Evolutionary conservation across 2,888 invertebrate genomes (phyloP), one percentile per base, ranked within the genome.

Genomic region (Lochmaea capreae): DNA sequence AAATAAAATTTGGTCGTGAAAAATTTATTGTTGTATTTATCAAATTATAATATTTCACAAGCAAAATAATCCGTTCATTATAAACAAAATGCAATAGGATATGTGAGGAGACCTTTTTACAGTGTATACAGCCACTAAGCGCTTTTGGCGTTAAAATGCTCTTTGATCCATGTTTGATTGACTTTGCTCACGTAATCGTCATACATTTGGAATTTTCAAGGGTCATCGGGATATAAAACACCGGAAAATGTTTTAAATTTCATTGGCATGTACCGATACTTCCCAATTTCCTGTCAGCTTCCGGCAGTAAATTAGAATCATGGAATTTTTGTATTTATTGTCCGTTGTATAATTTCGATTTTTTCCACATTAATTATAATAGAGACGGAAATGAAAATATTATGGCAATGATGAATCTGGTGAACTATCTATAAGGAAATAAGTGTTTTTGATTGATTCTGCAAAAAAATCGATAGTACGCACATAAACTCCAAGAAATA

Each of bases 221-320:
- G 16, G 16, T 52, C 16, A 52, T 46, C 12, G 12, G 46, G 12
- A 46, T 46, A 46, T 46, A 52, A 52, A 52, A 8, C 16, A 52
- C 52, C 52, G 16, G 52, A 52, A 52, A 52, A 52, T 52, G 52
- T 52, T 52, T 52, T 16, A 52, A 52, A 52, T 52, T 52, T 52
- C 9, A 52, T 52, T 52, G 52, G 16, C n/a, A 52, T n/a, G 52
- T 52, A 52, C 52, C 52, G 52, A 52, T 52, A 52, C 52, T 16
- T 52, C 16, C 52, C 16, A 52, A n/a, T 52, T 16, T 5, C n/a
- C 52, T 52, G 14, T 16, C 52, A 52, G 16, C 16, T 52, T 16
- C 16, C 52, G 52, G 12, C 46, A 4, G 12, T 46, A 46, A 46
- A 12, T 46, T 46, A 46, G 46, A 46, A 14, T 12, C 46, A 46